These are phyloP conservation scores for Damaliscus lunatus DNA, from an alignment of 2,113 vertebrate genomes.

Conservation along the genomic window DNA sequence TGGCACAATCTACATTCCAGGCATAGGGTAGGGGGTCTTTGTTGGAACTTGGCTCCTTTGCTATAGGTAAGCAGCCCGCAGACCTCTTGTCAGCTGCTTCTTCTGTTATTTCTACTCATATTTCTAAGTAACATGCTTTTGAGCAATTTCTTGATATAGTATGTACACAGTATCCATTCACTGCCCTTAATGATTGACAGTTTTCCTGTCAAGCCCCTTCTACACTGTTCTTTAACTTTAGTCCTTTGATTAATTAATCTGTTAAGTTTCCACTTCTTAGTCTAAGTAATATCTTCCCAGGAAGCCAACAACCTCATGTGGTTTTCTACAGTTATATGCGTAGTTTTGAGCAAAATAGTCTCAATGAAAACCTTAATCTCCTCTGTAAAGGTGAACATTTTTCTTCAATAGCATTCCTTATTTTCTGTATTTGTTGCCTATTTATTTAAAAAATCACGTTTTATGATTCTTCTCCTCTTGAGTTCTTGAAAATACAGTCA, in stretches of 20 bases:
- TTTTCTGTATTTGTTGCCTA: neutral
- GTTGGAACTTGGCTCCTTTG: neutral
- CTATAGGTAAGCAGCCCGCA: neutral
- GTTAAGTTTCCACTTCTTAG: neutral
- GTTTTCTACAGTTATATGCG: neutral
- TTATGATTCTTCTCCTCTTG: neutral
- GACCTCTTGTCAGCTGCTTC: neutral
- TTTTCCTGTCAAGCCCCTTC: neutral
- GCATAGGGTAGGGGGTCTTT: neutral
- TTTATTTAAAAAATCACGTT: neutral
- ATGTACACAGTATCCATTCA: neutral
- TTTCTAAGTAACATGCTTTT: neutral
- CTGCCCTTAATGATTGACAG: neutral
- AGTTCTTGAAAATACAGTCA: neutral
- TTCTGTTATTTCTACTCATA: neutral
- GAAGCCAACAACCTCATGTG: neutral
- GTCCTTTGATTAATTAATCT: neutral
- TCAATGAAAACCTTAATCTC: neutral
- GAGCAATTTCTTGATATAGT: neutral
- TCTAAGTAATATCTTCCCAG: neutral
- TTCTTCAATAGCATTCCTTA: neutral
- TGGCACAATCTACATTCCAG: neutral
- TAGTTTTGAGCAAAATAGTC: neutral
- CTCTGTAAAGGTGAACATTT: neutral
- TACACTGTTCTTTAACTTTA: neutral